Evolutionary conservation across 2,113 vertebrate species (phyloP), one percentile per base, ranked within the genome.

Genomic region (Dinomys branickii): DNA sequence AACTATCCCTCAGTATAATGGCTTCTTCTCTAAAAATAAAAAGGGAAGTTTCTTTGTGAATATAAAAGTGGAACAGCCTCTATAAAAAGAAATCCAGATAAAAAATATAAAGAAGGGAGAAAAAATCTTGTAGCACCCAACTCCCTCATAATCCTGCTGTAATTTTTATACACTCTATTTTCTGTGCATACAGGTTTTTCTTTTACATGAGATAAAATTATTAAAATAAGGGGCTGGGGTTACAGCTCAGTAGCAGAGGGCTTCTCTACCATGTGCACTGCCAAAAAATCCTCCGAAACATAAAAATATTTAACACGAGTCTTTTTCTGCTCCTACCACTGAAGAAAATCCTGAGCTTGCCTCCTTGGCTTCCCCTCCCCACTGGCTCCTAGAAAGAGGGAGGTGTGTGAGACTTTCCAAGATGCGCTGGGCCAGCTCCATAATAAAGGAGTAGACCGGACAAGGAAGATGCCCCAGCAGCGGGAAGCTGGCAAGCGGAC

Each of bases 21-120:
- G 9, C 67, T 95, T 77, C 35, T 89, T 90, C 24, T 87, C 91
- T 41, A 47, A 88, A 87, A 97, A 97, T 89, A 78, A 82, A 90
- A 59, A 67, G 35, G 71, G 82, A 84, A 69, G 35, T 38, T 82
- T 67, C 67, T 89, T 96, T 93, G 92, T 83, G 88, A 90, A 71
- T 94, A 77, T 92, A 77, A 96, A 94, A 97, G 92, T 85, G 88
- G 95, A 96, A 28, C 93, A 91, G 61, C 28, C 38, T 83, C 85
- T 90, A 91, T 96, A 86, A 96, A 96, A 94, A 96, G 95, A 92
- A 92, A 92, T 78, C 85, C 85, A 94, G 92, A 69, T 47, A 54
- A 94, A 95, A 93, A 67, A 50, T 92, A 81, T 85, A 95, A 90
- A 89, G 69, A 65, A 91, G 47, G 41, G 41, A 90, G 38, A 67